Evolutionary conservation across 1,140 invertebrate species (phyloP).

Genomic region (Cotesia glomerata): DNA sequence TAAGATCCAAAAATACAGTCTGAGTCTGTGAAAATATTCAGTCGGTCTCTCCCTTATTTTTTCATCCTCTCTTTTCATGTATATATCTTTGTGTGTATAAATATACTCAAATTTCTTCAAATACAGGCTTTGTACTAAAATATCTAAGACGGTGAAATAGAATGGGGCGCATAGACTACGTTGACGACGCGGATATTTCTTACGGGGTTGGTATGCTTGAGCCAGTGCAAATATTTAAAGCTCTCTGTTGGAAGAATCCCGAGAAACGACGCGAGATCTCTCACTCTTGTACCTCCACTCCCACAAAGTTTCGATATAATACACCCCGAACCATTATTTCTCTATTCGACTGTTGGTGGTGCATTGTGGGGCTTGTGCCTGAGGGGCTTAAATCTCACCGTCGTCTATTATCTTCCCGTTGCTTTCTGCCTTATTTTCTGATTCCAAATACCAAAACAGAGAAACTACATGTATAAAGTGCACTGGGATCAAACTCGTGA

Average conservation of each 20-base stretch:
- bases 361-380: conserved; percentile 5
- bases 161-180: neutral
- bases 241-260: neutral
- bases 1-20: neutral
- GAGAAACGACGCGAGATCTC: neutral
- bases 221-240: conserved; percentile 25
- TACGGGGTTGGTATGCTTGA: conserved; percentile 1
- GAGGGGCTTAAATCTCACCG: conserved; percentile 12
- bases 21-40: conserved; percentile 15
- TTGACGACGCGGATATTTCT: conserved; percentile 20
- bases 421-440: conserved; percentile 7
- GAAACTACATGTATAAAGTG: neutral
- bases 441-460: neutral
- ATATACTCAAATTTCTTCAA: conserved; percentile 1
- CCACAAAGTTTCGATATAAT: conserved; percentile 14
- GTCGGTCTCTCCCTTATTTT: neutral
- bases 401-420: conserved; percentile 6
- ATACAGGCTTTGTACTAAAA: neutral
- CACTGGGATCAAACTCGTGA: neutral
- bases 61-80: neutral
- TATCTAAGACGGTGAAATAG: neutral
- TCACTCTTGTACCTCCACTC: neutral
- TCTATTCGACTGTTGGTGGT: conserved; percentile 14
- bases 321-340: conserved; percentile 12
- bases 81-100: neutral